Evolutionary conservation across 2,113 vertebrate species (phyloP).

Genomic region (Plestiodon gilberti): DNA sequence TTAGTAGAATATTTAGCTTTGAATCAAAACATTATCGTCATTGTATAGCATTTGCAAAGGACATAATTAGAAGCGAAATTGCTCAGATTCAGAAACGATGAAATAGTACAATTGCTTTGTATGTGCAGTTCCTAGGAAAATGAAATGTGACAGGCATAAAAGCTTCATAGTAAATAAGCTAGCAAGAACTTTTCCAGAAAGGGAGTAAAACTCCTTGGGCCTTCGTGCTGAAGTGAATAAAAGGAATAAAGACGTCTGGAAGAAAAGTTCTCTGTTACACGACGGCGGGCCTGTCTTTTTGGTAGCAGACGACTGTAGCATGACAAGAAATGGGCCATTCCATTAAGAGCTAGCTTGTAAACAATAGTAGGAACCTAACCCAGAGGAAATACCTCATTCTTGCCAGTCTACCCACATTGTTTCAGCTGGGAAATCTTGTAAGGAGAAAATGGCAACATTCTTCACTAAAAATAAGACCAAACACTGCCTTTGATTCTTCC

Average conservation of each 20-base stretch:
- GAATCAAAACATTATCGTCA: background rate
- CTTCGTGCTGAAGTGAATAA: conserved; percentile 40
- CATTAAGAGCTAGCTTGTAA: conserved; percentile 58
- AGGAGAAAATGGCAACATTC: conserved; percentile 49
- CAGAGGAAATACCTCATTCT: conserved; percentile 61
- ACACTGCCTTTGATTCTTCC: conserved; percentile 57
- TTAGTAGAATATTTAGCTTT: background rate
- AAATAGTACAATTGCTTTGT: background rate
- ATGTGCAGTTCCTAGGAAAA: conserved; percentile 4
- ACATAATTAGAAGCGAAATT: background rate
- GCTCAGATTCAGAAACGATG: background rate
- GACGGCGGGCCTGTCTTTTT: conserved; percentile 3
- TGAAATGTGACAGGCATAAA: background rate
- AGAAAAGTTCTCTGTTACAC: conserved; percentile 26
- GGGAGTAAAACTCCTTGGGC: background rate
- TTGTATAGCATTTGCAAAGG: conserved; percentile 20
- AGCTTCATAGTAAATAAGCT: background rate
- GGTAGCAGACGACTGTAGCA: conserved; percentile 44
- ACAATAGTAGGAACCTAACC: conserved; percentile 74
- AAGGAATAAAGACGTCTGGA: conserved; percentile 53
- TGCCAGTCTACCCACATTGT: conserved; percentile 54
- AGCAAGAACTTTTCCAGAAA: background rate
- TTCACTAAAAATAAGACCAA: conserved; percentile 60
- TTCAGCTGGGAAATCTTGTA: conserved; percentile 52
- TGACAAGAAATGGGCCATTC: conserved; percentile 39